phyloP scores from a whole-genome alignment of 2,888 invertebrate genomes.

The Allygus modestus region DNA sequence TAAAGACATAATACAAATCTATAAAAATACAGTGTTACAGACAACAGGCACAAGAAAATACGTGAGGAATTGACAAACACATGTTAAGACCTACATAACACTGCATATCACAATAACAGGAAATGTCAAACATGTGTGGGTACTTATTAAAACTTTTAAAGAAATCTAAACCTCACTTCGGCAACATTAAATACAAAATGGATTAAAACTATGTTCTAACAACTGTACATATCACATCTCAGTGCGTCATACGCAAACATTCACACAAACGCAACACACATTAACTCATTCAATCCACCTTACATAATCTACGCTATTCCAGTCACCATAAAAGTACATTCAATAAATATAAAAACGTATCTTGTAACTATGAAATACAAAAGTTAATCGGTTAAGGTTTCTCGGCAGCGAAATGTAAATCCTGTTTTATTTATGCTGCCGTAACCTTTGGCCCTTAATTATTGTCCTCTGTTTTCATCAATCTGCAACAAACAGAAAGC shows the following conservation, averaged over 20 bases:
- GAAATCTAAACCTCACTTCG: constrained; percentile 26
- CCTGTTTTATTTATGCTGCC: not conserved
- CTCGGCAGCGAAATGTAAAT: not conserved
- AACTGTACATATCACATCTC: constrained; percentile 54
- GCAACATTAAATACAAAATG: constrained; percentile 25
- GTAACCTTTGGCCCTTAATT: not conserved
- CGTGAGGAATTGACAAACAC: constrained; percentile 16
- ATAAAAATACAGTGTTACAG: not conserved
- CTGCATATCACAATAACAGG: constrained; percentile 28
- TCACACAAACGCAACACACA: constrained; percentile 12
- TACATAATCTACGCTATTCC: constrained; percentile 36
- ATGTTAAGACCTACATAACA: not conserved
- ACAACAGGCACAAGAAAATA: constrained; percentile 34
- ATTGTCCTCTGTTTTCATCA: constrained; percentile 8
- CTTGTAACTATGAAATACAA: constrained; percentile 34
- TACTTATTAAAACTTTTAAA: not conserved
- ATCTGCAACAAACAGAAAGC: not conserved
- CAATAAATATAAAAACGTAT: constrained; percentile 49
- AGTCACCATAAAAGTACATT: constrained; percentile 45
- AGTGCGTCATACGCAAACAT: constrained; percentile 11
- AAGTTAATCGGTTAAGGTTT: constrained; percentile 1
- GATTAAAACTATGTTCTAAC: constrained; percentile 32
- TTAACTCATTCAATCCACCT: not conserved
- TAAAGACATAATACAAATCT: constrained; percentile 22
- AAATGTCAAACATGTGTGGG: not conserved